Evolutionary conservation across 2,797 vertebrate species (phyloP).

Genomic region (Caiman crocodilus): DNA sequence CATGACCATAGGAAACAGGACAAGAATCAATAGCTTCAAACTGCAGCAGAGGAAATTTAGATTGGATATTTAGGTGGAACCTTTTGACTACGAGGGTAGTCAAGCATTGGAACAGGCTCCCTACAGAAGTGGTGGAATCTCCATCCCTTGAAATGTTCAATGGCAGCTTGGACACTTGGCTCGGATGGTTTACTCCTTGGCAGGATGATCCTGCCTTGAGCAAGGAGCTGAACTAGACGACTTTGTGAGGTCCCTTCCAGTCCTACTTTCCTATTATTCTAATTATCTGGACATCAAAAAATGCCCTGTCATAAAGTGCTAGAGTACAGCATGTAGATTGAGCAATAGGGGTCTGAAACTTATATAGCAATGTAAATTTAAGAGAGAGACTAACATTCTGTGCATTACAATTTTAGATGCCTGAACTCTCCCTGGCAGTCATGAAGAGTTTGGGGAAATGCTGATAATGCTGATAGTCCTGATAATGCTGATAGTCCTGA

Average conservation of each 20-base stretch:
- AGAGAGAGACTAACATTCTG: not conserved
- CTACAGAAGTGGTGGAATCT: too few relatives aligned
- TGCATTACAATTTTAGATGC: not conserved
- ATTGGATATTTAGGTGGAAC: too few relatives aligned
- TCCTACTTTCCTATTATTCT: conserved; percentile 26
- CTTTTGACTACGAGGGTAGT: too few relatives aligned
- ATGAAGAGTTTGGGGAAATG: not conserved
- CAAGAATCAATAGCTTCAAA: too few relatives aligned
- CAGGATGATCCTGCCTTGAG: not conserved
- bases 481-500: too few relatives aligned
- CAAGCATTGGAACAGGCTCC: too few relatives aligned
- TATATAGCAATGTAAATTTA: not conserved
- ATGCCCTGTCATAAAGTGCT: not conserved
- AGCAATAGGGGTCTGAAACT: not conserved
- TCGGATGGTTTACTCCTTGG: conserved; percentile 40
- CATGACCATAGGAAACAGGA: too few relatives aligned
- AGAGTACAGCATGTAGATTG: not conserved
- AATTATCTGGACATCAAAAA: not conserved
- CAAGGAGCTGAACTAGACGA: conserved; percentile 14
- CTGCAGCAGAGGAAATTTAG: too few relatives aligned
- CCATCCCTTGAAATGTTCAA: too few relatives aligned
- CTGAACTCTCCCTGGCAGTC: not conserved
- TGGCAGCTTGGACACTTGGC: too few relatives aligned
- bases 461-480: too few relatives aligned
- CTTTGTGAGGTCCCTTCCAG: conserved; percentile 20